Evolutionary conservation across 2,797 vertebrate genomes (phyloP).

Genomic region (Etheostoma perlongum): DNA sequence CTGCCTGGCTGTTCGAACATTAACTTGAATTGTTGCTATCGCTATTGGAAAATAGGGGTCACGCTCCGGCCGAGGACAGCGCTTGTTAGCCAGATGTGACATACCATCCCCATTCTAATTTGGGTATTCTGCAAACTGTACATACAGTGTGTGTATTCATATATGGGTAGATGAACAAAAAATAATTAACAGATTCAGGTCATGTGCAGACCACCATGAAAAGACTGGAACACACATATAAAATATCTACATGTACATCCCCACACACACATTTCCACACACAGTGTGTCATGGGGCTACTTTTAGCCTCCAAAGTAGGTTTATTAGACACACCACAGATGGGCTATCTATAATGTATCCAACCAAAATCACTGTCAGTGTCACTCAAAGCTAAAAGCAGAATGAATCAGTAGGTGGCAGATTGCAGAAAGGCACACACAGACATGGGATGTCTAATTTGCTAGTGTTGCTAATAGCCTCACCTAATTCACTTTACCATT

Average conservation of each 20-base stretch:
- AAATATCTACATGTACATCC: constrained; percentile 27
- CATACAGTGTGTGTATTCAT: constrained; percentile 6
- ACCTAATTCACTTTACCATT: constrained; percentile 41
- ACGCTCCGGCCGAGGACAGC: constrained; percentile 18
- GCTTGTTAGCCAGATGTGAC: constrained; percentile 35
- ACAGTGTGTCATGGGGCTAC: constrained; percentile 42
- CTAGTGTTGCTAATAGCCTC: constrained; percentile 40
- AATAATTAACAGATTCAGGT: constrained; percentile 50
- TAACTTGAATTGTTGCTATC: too few relatives aligned
- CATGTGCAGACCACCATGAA: constrained; percentile 45
- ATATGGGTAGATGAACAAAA: background rate
- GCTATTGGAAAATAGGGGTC: too few relatives aligned
- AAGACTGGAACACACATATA: constrained; percentile 38
- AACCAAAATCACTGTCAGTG: constrained; percentile 59
- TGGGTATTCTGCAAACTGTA: constrained; percentile 20
- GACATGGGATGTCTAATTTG: constrained; percentile 37
- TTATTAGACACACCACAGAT: constrained; percentile 72
- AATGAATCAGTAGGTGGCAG: constrained; percentile 49
- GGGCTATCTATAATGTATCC: constrained; percentile 61
- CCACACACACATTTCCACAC: constrained; percentile 15
- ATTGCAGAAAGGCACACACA: constrained; percentile 48
- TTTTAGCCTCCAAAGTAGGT: constrained; percentile 42
- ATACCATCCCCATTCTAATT: constrained; percentile 14
- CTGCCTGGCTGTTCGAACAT: too few relatives aligned
- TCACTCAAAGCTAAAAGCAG: constrained; percentile 64